These are phyloP conservation scores for Lepisosteus oculatus DNA, from an alignment of 2,113 vertebrate species.

Conservation along the genomic window DNA sequence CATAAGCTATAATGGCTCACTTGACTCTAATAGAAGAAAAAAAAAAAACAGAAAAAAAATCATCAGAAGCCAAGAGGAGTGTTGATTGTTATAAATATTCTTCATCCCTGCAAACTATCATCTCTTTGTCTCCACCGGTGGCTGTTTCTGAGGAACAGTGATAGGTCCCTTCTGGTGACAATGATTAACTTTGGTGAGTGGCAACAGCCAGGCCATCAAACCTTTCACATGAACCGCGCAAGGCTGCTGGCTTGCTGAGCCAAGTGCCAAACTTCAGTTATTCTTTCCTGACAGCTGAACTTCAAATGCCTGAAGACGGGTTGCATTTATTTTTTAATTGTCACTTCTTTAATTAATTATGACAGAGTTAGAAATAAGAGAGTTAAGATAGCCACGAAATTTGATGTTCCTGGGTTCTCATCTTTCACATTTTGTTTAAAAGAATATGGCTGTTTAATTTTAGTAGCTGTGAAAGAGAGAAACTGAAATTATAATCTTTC, in stretches of 20 bases:
- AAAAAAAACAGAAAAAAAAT: slow-evolving; percentile 50
- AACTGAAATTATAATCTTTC: no score
- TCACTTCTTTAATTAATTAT: neutral
- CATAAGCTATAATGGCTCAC: slow-evolving; percentile 84
- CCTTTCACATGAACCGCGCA: slow-evolving; percentile 45
- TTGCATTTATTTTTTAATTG: neutral
- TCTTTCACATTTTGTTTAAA: no score
- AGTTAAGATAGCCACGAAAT: no score
- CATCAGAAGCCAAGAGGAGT: slow-evolving; percentile 69
- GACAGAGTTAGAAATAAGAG: neutral
- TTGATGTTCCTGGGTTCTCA: neutral
- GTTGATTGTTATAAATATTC: slow-evolving; percentile 83
- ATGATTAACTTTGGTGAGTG: slow-evolving; percentile 77
- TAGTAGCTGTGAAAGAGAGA: no score
- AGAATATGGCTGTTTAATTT: no score
- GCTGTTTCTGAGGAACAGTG: slow-evolving; percentile 60
- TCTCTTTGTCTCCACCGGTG: slow-evolving; percentile 33
- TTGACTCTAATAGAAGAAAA: slow-evolving; percentile 73
- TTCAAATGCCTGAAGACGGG: neutral
- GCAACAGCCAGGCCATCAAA: slow-evolving; percentile 61
- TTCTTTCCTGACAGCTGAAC: slow-evolving; percentile 27
- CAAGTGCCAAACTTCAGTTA: slow-evolving; percentile 36
- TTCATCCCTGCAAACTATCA: slow-evolving; percentile 34
- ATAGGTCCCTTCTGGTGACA: slow-evolving; percentile 53
- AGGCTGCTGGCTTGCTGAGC: slow-evolving; percentile 62